Conservation (phyloP, 2,888 invertebrate species). For the Morpho helenor region DNA sequence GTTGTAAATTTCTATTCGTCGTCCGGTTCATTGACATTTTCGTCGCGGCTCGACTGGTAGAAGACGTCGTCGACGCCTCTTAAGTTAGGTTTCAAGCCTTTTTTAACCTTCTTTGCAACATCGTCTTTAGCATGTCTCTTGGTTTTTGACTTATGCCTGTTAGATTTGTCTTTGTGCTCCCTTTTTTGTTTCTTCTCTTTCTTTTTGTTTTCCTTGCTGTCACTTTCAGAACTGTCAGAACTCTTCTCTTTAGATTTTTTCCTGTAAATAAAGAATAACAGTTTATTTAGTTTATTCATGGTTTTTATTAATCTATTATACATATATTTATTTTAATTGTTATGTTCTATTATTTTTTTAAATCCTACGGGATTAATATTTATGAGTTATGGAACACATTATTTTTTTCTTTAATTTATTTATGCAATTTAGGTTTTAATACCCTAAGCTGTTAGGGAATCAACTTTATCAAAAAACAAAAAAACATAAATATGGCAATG, state of each 20-base stretch:
- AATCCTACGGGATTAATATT: no score
- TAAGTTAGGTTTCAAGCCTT: not conserved
- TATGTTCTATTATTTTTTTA: no score
- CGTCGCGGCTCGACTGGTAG: conserved; percentile 64
- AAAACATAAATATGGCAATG: no score
- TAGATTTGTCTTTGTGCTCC: conserved; percentile 14
- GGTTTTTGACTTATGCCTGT: conserved; percentile 8
- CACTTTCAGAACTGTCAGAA: conserved; percentile 27
- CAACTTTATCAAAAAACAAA: no score
- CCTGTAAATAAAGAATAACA: not conserved
- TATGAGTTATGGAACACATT: no score
- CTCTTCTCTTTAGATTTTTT: conserved; percentile 23
- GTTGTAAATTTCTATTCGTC: conserved; percentile 31
- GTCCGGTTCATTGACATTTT: conserved; percentile 62
- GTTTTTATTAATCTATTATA: no score
- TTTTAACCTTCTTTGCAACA: not conserved
- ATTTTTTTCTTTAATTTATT: no score
- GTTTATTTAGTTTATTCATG: no score
- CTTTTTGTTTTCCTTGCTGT: conserved; percentile 16
- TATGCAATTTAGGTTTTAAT: no score
- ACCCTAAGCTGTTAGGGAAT: no score
- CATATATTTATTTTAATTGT: no score
- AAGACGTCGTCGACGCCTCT: conserved; percentile 36
- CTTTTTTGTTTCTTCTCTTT: conserved; percentile 9
- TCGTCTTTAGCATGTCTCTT: conserved; percentile 17